Evolutionary conservation across 2,888 invertebrate genomes (phyloP).

Genomic region (Zele albiditarsus): DNA sequence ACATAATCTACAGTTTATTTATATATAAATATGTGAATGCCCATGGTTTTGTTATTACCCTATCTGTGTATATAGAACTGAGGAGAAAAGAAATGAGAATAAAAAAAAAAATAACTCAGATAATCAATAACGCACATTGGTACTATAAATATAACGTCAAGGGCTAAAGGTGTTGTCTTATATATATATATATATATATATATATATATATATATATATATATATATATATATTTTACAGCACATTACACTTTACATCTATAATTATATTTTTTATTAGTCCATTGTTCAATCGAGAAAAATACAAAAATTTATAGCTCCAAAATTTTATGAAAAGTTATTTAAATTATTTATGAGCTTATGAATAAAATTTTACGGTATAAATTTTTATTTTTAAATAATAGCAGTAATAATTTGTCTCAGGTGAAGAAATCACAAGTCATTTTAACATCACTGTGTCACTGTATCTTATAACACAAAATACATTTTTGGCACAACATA

Average conservation of each 20-base stretch:
- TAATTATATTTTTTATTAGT: background rate
- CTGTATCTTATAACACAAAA: constrained; percentile 22
- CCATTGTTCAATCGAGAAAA: background rate
- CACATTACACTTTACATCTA: no score
- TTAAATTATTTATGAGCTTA: constrained; percentile 7
- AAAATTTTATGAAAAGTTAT: background rate
- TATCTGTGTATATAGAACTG: no score
- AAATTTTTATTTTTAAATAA: constrained; percentile 19
- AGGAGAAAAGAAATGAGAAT: no score
- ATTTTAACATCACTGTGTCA: constrained; percentile 12
- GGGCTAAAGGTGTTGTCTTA: background rate
- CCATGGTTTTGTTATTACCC: no score
- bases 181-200: no score
- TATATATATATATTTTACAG: no score
- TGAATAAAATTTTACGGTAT: background rate
- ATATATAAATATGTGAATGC: no score
- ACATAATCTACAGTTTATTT: no score
- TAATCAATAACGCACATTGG: background rate
- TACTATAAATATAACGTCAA: background rate
- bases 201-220: no score
- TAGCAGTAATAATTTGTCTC: constrained; percentile 29
- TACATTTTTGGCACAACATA: constrained; percentile 53
- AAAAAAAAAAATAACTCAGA: background rate
- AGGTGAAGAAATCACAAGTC: constrained; percentile 29
- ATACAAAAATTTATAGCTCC: background rate